Evolutionary conservation across 2,797 vertebrate genomes (phyloP).

Genomic region (Hozukius guyotensis): DNA sequence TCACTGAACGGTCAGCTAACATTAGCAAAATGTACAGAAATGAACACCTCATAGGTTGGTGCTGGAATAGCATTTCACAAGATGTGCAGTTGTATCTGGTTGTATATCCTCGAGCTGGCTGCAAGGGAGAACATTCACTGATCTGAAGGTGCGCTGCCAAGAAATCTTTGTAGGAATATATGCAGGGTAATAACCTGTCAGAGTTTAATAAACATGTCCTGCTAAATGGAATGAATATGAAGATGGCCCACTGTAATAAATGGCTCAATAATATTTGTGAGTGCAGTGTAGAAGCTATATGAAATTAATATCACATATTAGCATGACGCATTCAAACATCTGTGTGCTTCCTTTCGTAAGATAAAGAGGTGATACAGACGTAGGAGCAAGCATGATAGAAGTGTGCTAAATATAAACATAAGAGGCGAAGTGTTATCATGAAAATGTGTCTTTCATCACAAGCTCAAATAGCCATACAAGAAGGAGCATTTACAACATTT

Average conservation of each 20-base stretch:
- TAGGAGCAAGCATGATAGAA: neutral
- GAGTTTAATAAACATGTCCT: slow-evolving; percentile 14
- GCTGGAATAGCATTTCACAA: neutral
- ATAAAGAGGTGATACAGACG: neutral
- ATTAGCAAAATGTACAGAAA: neutral
- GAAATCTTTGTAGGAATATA: slow-evolving; percentile 7
- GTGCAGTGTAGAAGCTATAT: neutral
- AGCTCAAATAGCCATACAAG: neutral
- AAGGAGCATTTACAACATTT: neutral
- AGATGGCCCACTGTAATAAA: neutral
- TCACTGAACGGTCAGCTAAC: neutral
- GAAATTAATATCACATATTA: neutral
- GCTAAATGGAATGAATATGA: neutral
- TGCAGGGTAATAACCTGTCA: slow-evolving; percentile 11
- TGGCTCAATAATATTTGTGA: neutral
- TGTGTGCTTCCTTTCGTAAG: neutral
- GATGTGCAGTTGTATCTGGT: neutral
- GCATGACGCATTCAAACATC: neutral
- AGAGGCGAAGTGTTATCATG: neutral
- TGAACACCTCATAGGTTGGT: neutral
- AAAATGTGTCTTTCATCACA: neutral
- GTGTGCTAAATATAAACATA: neutral
- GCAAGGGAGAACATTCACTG: neutral
- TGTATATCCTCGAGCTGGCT: neutral
- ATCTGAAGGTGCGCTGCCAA: neutral